Evolutionary conservation across 1,140 invertebrate genomes (phyloP).

Genomic region (Antheraea mylitta): DNA sequence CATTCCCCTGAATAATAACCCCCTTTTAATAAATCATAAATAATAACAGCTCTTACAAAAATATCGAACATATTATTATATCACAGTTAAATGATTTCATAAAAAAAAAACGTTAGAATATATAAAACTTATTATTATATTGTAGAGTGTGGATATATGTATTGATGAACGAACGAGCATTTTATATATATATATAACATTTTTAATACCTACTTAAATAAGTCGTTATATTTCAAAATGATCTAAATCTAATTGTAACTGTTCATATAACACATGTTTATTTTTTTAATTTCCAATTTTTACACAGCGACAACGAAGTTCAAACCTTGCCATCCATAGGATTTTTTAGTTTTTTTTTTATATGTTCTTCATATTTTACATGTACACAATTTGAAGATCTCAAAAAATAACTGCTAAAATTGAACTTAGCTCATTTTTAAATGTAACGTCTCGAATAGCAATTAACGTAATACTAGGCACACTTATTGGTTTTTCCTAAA

Average conservation of each 20-base stretch:
- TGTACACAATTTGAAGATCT: too few species aligned
- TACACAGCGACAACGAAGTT: too few species aligned
- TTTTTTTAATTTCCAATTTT: too few species aligned
- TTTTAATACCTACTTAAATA: neutral
- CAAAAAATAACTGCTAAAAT: too few species aligned
- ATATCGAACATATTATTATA: conserved; percentile 1
- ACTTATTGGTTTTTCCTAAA: neutral
- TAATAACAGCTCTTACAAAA: neutral
- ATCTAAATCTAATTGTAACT: too few species aligned
- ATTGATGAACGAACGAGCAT: neutral
- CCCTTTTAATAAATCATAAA: conserved; percentile 1
- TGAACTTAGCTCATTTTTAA: too few species aligned
- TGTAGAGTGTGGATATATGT: neutral
- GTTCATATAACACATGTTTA: too few species aligned
- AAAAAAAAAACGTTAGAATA: neutral
- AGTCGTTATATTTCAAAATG: too few species aligned
- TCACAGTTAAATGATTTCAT: conserved; percentile 1
- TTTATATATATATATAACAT: neutral
- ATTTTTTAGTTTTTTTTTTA: too few species aligned
- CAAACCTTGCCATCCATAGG: too few species aligned
- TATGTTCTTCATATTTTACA: too few species aligned
- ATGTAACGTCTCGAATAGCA: too few species aligned
- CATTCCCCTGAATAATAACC: neutral
- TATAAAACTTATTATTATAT: neutral
- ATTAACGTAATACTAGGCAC: neutral